phyloP scores from a whole-genome alignment of 2,888 invertebrate species.

The Chaetoderma sp. region DNA sequence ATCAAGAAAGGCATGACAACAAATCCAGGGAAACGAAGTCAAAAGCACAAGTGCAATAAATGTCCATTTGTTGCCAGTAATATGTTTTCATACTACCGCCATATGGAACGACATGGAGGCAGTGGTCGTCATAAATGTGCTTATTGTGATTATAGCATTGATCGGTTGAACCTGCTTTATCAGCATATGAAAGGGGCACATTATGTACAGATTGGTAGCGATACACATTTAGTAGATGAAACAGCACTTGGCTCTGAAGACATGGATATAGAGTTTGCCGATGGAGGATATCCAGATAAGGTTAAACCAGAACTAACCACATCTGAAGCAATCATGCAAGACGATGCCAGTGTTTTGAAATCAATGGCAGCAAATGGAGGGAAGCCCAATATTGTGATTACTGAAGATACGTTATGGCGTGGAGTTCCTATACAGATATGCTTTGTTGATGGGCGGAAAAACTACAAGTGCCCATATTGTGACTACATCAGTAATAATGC shows the following conservation, averaged over 20 bases:
- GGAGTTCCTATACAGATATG: slow-evolving; percentile 43
- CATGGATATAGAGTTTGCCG: no score
- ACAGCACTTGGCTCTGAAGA: not conserved
- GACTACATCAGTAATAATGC: slow-evolving; percentile 50
- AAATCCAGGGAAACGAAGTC: slow-evolving; percentile 46
- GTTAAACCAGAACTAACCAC: not conserved
- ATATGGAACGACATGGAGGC: slow-evolving; percentile 58
- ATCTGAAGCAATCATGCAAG: slow-evolving; percentile 5
- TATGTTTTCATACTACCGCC: slow-evolving; percentile 51
- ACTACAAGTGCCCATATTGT: slow-evolving; percentile 71
- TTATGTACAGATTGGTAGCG: slow-evolving; percentile 41
- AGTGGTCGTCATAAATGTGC: slow-evolving; percentile 57
- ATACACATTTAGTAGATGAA: not conserved
- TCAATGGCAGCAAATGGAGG: slow-evolving; percentile 70
- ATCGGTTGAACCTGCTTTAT: slow-evolving; percentile 55
- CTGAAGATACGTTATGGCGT: slow-evolving; percentile 34
- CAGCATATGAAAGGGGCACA: slow-evolving; percentile 63
- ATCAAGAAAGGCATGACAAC: slow-evolving; percentile 43
- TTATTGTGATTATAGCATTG: slow-evolving; percentile 64
- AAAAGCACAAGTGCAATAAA: slow-evolving; percentile 57
- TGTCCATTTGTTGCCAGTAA: slow-evolving; percentile 57
- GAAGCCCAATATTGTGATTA: slow-evolving; percentile 68
- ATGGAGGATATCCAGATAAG: no score
- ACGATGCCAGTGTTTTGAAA: slow-evolving; percentile 29
- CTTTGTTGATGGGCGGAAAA: slow-evolving; percentile 52